Evolutionary conservation across 2,113 vertebrate genomes (phyloP), one percentile per base, ranked within the genome.

Genomic region (Cariama cristata): DNA sequence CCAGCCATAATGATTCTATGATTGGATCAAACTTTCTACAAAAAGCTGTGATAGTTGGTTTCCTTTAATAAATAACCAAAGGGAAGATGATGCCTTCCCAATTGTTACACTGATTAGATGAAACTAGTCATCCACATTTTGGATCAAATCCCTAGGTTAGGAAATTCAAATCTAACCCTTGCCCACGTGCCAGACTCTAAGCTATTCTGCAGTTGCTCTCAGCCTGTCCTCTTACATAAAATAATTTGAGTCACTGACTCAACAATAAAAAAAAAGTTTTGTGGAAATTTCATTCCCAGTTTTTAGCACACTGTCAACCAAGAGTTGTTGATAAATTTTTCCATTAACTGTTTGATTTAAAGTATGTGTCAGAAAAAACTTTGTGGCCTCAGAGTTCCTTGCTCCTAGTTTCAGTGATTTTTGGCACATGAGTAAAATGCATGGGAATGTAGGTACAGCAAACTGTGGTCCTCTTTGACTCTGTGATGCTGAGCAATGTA

Each of bases 191-290:
- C 77, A 14, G 11, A 44, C 30, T 71, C 35, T 72, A 35, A 62
- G 6, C 24, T 86, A 1, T 24, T 63, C 27, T 82, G 10, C 66
- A 11, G 8, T 77, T 0, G 0, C 24, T 58, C 42, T 85, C 47
- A 62, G 1, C 2, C 14, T 66, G 14, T 71, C 9, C 9, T 63
- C 55, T 67, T 42, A 11, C 6, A 1, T 18, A 3, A 59, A 91
- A 33, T 72, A 76, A 30, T 83, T 63, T 50, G 17, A 79, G 20
- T 35, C 12, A 35, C 4, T 58, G 12, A 59, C 16, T 56, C 4
- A 58, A 44, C 7, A 66, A 33, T 8, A 60, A 17, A 33, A 14
- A 38, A 35, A 38, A 5, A 12, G 8, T 6, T 15, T 20, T 30
- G 7, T 38, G 20, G 47, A 27, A 32, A 28, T 44, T 60, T 35